phyloP scores from a whole-genome alignment of 2,888 invertebrate species.

The Drosophila quinaria region DNA sequence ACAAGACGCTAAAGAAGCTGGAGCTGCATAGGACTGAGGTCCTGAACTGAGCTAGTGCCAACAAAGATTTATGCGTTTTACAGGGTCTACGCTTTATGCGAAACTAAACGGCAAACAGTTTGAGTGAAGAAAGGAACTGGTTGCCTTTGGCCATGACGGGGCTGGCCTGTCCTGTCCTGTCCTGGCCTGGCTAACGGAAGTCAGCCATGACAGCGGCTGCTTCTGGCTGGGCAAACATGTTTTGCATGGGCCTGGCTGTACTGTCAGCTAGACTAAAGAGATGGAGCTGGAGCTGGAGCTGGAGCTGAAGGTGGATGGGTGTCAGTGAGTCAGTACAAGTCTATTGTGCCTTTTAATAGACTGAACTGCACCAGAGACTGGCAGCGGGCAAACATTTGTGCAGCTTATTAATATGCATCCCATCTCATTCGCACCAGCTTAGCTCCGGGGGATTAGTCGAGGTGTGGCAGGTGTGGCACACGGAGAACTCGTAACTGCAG shows the following conservation, averaged over 20 bases:
- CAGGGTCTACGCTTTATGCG: slow-evolving; percentile 68
- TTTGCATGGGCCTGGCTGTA: slow-evolving; percentile 32
- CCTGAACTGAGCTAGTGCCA: slow-evolving; percentile 52
- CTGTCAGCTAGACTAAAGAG: neutral
- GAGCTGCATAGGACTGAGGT: slow-evolving; percentile 15
- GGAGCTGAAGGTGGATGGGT: neutral
- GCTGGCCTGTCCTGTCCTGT: no score
- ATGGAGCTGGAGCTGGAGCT: neutral
- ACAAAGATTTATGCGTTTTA: slow-evolving; percentile 78
- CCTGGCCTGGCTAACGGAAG: slow-evolving; percentile 35
- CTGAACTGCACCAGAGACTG: slow-evolving; percentile 55
- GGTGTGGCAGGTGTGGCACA: slow-evolving; percentile 30
- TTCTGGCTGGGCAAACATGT: slow-evolving; percentile 40
- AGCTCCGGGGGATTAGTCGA: slow-evolving; percentile 47
- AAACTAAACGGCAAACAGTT: slow-evolving; percentile 76
- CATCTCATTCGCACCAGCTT: slow-evolving; percentile 33
- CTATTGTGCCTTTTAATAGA: slow-evolving; percentile 73
- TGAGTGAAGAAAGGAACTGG: slow-evolving; percentile 56
- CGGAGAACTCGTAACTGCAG: slow-evolving; percentile 3
- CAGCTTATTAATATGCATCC: slow-evolving; percentile 75
- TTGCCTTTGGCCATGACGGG: slow-evolving; percentile 7
- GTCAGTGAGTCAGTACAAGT: slow-evolving; percentile 23
- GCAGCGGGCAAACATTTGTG: slow-evolving; percentile 71
- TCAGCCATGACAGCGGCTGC: slow-evolving; percentile 38
- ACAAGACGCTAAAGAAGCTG: slow-evolving; percentile 57